phyloP scores from a whole-genome alignment of 2,797 vertebrate species.

The Eleutherodactylus coqui region DNA sequence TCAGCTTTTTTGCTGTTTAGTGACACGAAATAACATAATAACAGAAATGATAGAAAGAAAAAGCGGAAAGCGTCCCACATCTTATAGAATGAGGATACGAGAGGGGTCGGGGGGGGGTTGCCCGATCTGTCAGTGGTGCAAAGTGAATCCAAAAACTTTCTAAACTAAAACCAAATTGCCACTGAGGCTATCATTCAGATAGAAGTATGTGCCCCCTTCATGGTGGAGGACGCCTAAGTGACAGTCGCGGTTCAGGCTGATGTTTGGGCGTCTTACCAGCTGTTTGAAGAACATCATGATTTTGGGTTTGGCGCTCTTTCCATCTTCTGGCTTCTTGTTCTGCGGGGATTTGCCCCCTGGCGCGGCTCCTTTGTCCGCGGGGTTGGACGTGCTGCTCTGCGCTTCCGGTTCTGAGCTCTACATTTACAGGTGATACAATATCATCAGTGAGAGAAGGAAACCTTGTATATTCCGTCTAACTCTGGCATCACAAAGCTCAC shows the following conservation, averaged over 20 bases:
- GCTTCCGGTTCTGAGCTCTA: conserved; percentile 74
- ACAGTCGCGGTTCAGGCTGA: not conserved
- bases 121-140: not conserved
- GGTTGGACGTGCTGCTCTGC: conserved; percentile 64
- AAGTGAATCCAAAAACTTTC: no score
- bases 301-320: conserved; percentile 69
- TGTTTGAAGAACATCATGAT: conserved; percentile 85
- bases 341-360: conserved; percentile 57
- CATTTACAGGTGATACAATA: conserved; percentile 1
- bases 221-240: no score
- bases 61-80: no score
- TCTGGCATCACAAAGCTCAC: not conserved
- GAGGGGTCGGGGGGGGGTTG: no score
- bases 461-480: not conserved
- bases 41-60: no score
- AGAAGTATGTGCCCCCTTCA: not conserved
- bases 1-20: not conserved
- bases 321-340: conserved; percentile 72
- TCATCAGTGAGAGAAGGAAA: conserved; percentile 34
- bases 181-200: not conserved
- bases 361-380: conserved; percentile 33
- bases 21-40: no score
- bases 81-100: no score
- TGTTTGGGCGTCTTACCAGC: conserved; percentile 81
- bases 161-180: not conserved